Base-by-base conservation (phyloP, 1,140 invertebrate genomes). In the Battus philenor region DNA sequence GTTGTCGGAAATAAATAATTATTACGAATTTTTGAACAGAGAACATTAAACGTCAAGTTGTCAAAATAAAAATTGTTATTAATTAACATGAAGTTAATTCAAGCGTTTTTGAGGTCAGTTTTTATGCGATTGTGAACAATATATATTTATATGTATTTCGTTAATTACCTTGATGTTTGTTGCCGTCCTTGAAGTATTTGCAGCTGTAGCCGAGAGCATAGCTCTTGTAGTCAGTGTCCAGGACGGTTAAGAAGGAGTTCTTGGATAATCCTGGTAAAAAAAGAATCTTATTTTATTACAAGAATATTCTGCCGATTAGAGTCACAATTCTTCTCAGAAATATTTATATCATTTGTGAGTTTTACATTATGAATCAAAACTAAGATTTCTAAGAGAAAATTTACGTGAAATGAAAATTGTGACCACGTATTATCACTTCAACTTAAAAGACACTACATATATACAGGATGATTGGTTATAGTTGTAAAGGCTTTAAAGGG, bases 191-290 rank as follows among this genome's bases (percentile, higher is more conserved):
- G 54, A 58, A 13, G 45, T 67, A 52, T 46, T 71, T 73, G 48
- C 76, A 80, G 7, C 70, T 68, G 31, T 80, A 77, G 1, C 60
- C 69, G 1, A 80, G 62, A 1, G 68, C 66, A 29, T 66, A 74
- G 8, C 36, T 58, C 7, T 70, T 57, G 47, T 77, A 72, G 24
- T 77, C 73, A 13, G 67, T 73, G 0, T 59, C 58, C 4, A 77
- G 17, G 4, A 77, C 65, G 22, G 4, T 66, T 57, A 36, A 63
- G 68, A 38, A 66, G 54, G 1, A 69, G 50, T 2, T 66, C 57
- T 57, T 68, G 59, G 45, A 41, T 10, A 6, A 8, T 2, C 68
- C 70, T 77, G 56, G 32, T 67, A 73, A 38, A 7, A 38, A 8
- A 36, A 43, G 48, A 13, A n/a, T n/a, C n/a, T n/a, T n/a, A 2